Evolutionary conservation across 1,140 invertebrate genomes (phyloP).

Genomic region (Aphelinus certus): DNA sequence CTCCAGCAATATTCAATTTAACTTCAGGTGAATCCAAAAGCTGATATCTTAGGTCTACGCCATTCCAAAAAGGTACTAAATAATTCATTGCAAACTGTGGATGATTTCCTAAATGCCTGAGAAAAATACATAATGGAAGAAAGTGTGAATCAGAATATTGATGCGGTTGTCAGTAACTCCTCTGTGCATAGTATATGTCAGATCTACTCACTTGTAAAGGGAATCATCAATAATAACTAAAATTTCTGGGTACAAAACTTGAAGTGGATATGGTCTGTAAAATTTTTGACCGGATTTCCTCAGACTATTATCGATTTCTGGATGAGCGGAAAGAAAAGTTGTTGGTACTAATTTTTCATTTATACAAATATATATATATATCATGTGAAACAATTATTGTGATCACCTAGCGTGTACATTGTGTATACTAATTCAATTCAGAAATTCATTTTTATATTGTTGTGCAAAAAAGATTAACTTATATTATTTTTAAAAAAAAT

Average conservation of each 20-base stretch:
- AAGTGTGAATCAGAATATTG: not conserved
- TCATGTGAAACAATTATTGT: not conserved
- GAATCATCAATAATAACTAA: conserved; percentile 39
- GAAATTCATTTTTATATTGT: no score
- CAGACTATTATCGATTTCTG: not conserved
- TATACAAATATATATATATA: not conserved
- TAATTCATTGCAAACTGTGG: conserved; percentile 34
- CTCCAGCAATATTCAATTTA: conserved; percentile 41
- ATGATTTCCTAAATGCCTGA: conserved; percentile 25
- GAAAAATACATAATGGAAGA: not conserved
- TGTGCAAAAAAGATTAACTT: not conserved
- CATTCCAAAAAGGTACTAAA: conserved; percentile 44
- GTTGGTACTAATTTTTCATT: not conserved
- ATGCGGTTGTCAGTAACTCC: not conserved
- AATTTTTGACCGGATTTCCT: not conserved
- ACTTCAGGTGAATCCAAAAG: conserved; percentile 39
- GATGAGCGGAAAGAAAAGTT: not conserved
- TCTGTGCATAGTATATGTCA: not conserved
- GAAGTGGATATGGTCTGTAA: not conserved
- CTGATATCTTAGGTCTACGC: conserved; percentile 40
- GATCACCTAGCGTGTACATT: no score
- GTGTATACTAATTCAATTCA: no score
- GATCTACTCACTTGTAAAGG: conserved; percentile 29
- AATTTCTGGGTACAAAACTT: conserved; percentile 38
- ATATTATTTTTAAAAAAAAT: not conserved